Evolutionary conservation across 2,888 invertebrate genomes (phyloP).

Genomic region (Plagodis dolabraria): DNA sequence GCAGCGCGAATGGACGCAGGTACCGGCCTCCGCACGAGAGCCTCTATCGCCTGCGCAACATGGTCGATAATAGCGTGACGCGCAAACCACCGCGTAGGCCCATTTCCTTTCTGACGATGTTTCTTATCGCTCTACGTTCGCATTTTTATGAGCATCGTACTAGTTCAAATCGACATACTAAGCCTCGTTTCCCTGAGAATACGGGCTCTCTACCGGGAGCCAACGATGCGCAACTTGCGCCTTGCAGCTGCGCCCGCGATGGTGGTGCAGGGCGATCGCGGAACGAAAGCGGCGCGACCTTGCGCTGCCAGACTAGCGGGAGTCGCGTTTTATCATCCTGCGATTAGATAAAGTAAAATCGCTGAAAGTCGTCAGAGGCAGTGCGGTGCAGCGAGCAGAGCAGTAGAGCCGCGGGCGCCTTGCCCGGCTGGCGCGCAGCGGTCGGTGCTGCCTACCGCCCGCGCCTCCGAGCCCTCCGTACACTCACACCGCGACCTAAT

Average conservation of each 20-base stretch:
- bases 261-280: conserved; percentile 11
- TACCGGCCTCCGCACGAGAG: background rate
- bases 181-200: conserved; percentile 11
- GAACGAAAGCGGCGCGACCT: conserved; percentile 18
- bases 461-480: conserved; percentile 10
- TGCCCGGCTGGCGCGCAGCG: conserved; percentile 39
- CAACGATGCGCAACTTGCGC: conserved; percentile 11
- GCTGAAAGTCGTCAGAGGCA: conserved; percentile 30
- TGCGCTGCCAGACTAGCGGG: conserved; percentile 45
- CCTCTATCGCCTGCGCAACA: background rate
- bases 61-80: background rate
- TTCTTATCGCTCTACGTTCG: conserved; percentile 51
- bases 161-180: conserved; percentile 44
- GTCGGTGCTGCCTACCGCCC: conserved; percentile 12
- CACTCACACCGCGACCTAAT: conserved; percentile 15
- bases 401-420: conserved; percentile 62
- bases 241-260: no score
- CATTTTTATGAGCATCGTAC: conserved; percentile 50
- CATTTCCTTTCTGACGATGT: conserved; percentile 7
- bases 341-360: conserved; percentile 76
- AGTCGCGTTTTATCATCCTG: conserved; percentile 62
- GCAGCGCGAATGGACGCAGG: conserved; percentile 1
- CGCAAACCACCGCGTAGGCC: conserved; percentile 3
- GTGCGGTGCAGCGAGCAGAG: conserved; percentile 43
- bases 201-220: conserved; percentile 6